Evolutionary conservation across 1,140 invertebrate species (phyloP), one percentile per base, ranked within the genome.

Genomic region (Lucilia cuprina): DNA sequence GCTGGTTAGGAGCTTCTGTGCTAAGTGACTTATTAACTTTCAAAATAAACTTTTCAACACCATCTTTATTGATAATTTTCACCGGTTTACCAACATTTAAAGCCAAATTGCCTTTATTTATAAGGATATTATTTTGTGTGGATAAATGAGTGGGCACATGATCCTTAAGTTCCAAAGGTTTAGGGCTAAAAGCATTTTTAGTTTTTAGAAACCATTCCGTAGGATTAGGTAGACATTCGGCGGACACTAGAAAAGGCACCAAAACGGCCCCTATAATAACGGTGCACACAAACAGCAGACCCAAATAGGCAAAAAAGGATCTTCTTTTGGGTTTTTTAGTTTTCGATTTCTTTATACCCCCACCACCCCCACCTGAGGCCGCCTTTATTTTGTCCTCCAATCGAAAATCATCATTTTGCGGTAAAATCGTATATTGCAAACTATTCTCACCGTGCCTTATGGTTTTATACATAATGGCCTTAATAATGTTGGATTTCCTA

Each of bases 391-490:
- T 93, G 85, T 93, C 94, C 85, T 93, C 93, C 84, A 91, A 93
- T n/a, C 93, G 89, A 85, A 94, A 93, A 87, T 94, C 94, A 88
- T 95, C 94, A 30, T 94, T 94, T 88, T 95, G 94, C 70, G 94
- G 94, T 55, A 95, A 91, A 86, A 95, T 95, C 60, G 94, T 95
- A 88, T 95, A 95, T 86, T 95, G 94, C 86, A 95, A 92, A 87
- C 94, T 94, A 86, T 94, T 94, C 87, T 95, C 94, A 49, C 94
- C 94, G 88, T 95, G 94, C 83, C 94, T 90, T 87, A 95, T 94
- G 77, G 94, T 95, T 92, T 95, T 95, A 91, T 95, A 95, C 94
- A 95, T 94, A 86, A 91, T 93, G 49, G 74, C 19, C 17, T 30
- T 12, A 75, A 75, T 25, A 17, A 7, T 60, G 8, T 21, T 70